Conservation (phyloP, 2,797 vertebrate genomes). For the Phalanger gymnotis region DNA sequence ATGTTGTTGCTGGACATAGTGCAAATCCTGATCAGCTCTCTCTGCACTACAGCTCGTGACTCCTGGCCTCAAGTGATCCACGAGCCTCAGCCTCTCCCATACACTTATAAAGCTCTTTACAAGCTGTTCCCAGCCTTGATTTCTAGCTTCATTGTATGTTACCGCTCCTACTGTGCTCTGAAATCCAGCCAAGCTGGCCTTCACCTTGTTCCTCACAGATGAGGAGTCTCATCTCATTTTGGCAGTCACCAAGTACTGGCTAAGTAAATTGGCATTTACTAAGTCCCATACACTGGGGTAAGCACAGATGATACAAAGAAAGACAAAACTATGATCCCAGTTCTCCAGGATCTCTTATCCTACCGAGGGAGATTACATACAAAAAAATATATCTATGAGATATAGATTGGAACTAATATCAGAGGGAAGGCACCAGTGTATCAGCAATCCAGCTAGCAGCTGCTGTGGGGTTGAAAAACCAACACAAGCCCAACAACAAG, state of each 20-base stretch:
- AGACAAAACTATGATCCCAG: not conserved
- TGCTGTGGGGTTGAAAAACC: too few species aligned
- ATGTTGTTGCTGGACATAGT: not conserved
- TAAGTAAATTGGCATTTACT: not conserved
- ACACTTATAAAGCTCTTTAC: too few species aligned
- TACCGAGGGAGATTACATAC: not conserved
- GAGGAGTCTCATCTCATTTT: too few species aligned
- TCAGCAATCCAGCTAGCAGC: too few species aligned
- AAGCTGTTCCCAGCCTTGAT: too few species aligned
- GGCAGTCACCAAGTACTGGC: too few species aligned
- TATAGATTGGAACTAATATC: not conserved
- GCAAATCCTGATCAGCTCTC: not conserved
- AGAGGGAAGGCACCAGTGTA: not conserved
- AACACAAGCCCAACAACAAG: too few species aligned
- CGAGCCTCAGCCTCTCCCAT: not conserved
- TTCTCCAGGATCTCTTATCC: too few species aligned
- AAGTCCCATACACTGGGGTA: not conserved
- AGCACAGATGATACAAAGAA: not conserved
- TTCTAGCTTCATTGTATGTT: not conserved
- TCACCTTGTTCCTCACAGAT: not conserved
- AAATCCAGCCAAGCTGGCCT: not conserved
- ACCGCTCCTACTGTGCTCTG: too few species aligned
- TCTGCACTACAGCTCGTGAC: fast-evolving
- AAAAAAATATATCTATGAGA: not conserved
- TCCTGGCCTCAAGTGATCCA: not conserved